These are phyloP conservation scores for Tetraodon nigroviridis DNA, from an alignment of 2,113 vertebrate species.

Conservation along the genomic window DNA sequence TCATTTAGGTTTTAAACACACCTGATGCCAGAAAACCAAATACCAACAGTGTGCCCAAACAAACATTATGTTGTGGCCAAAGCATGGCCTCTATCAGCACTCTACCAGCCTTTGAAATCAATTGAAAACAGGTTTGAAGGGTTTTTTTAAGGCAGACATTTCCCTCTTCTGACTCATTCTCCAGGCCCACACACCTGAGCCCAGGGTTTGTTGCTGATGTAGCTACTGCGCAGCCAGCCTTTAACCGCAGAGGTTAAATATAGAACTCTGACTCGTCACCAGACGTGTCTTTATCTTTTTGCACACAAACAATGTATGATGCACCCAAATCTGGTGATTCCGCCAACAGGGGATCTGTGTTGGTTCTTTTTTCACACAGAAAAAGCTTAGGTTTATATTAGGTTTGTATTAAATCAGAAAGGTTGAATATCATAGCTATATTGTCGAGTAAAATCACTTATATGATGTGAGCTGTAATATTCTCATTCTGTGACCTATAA, in stretches of 20 bases:
- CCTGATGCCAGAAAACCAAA: neutral
- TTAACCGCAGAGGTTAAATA: conserved; percentile 9
- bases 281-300: neutral
- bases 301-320: neutral
- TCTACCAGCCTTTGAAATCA: neutral
- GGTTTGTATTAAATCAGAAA: too few species aligned
- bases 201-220: neutral
- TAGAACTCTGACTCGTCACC: conserved; percentile 6
- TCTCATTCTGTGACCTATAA: neutral
- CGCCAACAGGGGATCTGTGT: too few species aligned
- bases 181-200: conserved; percentile 20
- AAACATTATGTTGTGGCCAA: neutral
- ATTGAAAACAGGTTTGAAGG: neutral
- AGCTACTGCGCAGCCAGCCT: conserved; percentile 12
- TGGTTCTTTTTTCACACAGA: too few species aligned
- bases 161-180: conserved; percentile 27
- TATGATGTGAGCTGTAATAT: neutral
- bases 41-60: neutral
- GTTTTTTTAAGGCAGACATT: conserved; percentile 10
- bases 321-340: too few species aligned
- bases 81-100: neutral
- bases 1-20: too few species aligned
- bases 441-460: conserved; percentile 11
- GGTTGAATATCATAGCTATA: too few species aligned
- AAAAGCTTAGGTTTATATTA: too few species aligned